Evolutionary conservation across 1,140 invertebrate genomes (phyloP).

Genomic region (Meloidogyne chitwoodi): DNA sequence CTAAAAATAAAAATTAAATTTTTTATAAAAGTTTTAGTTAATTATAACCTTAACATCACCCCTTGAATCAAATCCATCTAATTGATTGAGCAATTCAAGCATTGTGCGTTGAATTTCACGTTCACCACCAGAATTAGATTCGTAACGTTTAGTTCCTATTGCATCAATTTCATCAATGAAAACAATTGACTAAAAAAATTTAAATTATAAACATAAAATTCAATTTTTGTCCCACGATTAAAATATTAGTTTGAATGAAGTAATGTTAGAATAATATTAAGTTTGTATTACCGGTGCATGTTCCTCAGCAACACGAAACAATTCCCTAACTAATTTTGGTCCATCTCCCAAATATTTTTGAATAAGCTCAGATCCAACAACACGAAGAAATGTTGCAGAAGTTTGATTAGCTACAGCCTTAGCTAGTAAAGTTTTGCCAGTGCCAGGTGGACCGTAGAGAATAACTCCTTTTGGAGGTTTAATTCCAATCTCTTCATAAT

Average conservation of each 20-base stretch:
- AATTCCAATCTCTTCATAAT: constrained; percentile 99
- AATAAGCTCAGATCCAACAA: constrained; percentile 97
- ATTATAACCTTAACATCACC: constrained; percentile 81
- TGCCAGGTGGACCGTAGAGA: constrained; percentile 93
- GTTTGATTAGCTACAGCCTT: constrained; percentile 99
- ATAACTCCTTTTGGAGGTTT: constrained; percentile 99
- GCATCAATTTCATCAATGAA: constrained; percentile 99
- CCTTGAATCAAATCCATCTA: constrained; percentile 95
- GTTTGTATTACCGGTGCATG: constrained; percentile 73
- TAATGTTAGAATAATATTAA: neutral
- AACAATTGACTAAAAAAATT: constrained; percentile 75
- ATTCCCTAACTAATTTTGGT: constrained; percentile 91
- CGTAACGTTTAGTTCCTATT: constrained; percentile 94
- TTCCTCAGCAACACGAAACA: constrained; percentile 97
- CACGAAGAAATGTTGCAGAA: constrained; percentile 94
- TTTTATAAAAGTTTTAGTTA: neutral
- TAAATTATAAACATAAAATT: too few species aligned
- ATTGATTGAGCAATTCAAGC: constrained; percentile 96
- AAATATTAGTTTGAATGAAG: constrained; percentile 17
- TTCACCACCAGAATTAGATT: constrained; percentile 98
- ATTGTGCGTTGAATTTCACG: constrained; percentile 99
- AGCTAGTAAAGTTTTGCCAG: constrained; percentile 94
- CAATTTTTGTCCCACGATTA: constrained; percentile 13
- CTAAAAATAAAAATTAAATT: constrained; percentile 50
- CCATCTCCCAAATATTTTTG: constrained; percentile 99